Evolutionary conservation across 2,113 vertebrate species (phyloP).

Genomic region (Sebastes fasciatus): DNA sequence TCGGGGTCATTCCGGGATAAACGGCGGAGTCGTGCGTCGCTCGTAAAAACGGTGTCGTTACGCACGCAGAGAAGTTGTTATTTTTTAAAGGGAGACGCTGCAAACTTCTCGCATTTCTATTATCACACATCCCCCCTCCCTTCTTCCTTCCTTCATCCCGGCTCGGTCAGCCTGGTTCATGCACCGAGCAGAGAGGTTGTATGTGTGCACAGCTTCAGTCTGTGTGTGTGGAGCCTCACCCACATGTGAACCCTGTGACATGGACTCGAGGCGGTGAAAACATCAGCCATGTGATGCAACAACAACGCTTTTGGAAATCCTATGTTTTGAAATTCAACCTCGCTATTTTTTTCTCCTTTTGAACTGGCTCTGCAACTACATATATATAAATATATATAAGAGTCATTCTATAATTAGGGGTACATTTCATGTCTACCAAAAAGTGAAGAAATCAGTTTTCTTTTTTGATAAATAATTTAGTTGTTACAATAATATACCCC

Average conservation of each 20-base stretch:
- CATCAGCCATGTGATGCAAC: constrained; percentile 58
- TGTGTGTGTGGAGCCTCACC: constrained; percentile 74
- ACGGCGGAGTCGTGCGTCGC: constrained; percentile 27
- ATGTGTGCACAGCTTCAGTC: constrained; percentile 33
- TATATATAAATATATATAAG: background rate
- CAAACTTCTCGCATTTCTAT: background rate
- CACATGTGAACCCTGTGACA: constrained; percentile 83
- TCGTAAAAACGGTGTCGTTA: constrained; percentile 34
- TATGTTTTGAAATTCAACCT: constrained; percentile 67
- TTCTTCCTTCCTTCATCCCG: background rate
- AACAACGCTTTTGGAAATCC: constrained; percentile 40
- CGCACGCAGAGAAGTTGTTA: background rate
- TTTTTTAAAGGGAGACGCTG: constrained; percentile 15
- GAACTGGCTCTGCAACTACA: constrained; percentile 15
- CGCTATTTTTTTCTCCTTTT: constrained; percentile 25
- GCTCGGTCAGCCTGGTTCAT: constrained; percentile 32
- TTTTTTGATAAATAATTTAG: too few species aligned
- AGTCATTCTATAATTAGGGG: too few species aligned
- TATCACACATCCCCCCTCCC: too few species aligned
- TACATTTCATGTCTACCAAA: too few species aligned
- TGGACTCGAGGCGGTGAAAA: constrained; percentile 69
- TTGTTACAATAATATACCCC: too few species aligned
- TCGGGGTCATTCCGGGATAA: constrained; percentile 84
- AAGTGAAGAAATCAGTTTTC: too few species aligned
- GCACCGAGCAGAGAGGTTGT: constrained; percentile 8